Conservation (phyloP, 2,113 vertebrate species). For the Oophaga pumilio region DNA sequence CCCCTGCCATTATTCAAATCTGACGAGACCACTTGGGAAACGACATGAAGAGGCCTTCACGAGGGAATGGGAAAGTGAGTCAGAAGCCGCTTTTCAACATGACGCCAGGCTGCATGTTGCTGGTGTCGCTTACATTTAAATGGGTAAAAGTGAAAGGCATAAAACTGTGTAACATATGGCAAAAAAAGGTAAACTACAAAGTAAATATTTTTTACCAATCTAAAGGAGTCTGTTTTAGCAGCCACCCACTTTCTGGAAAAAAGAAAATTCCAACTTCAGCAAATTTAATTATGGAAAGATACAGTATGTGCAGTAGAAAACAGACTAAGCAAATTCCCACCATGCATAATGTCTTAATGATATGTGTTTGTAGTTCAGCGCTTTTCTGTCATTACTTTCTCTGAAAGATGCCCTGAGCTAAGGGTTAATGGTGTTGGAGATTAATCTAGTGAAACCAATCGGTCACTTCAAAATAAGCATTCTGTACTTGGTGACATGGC, state of each 20-base stretch:
- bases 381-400: conserved; percentile 54
- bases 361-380: conserved; percentile 58
- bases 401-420: conserved; percentile 42
- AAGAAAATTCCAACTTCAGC: conserved; percentile 12
- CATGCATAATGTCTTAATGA: conserved; percentile 55
- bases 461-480: conserved; percentile 54
- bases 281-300: conserved; percentile 24
- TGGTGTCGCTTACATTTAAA: no score
- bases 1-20: no score
- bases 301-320: neutral
- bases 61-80: no score
- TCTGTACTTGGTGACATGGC: conserved; percentile 26
- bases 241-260: neutral
- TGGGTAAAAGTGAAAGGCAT: no score
- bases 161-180: no score
- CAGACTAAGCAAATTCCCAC: conserved; percentile 17
- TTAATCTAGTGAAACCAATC: conserved; percentile 57
- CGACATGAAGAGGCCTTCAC: no score
- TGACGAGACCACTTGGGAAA: no score
- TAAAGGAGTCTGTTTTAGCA: neutral
- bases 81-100: no score
- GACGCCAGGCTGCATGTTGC: no score
- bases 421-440: conserved; percentile 54
- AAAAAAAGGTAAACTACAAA: neutral
- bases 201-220: neutral